A percentile compares a stretch with the other conserved stretches of the same genome.
These are phyloP conservation scores for Pardosa pseudoannulata DNA, from an alignment of 2,888 invertebrate species.

Conservation along the genomic window DNA sequence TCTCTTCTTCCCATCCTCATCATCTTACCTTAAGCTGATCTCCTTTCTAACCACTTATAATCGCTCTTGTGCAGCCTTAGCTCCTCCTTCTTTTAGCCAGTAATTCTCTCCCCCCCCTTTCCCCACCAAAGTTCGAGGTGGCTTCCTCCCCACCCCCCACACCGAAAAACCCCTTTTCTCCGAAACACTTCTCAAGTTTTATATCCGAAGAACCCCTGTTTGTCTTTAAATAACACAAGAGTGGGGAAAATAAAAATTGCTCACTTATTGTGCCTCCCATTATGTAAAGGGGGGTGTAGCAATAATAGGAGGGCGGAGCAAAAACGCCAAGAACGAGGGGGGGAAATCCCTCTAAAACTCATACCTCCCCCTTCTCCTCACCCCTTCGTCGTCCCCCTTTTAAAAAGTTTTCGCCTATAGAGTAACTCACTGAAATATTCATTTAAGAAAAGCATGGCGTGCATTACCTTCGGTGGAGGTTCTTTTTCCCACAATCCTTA, in stretches of 20 bases:
- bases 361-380: not conserved
- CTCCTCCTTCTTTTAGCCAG: conserved; percentile 65
- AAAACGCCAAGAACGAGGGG: conserved; percentile 32
- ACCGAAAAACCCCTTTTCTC: not conserved
- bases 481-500: conserved; percentile 65
- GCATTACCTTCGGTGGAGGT: conserved; percentile 4
- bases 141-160: not conserved
- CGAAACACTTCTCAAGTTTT: conserved; percentile 48
- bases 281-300: not conserved
- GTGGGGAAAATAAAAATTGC: not conserved
- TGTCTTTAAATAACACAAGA: conserved; percentile 17
- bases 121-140: not conserved
- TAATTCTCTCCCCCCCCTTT: conserved; percentile 19
- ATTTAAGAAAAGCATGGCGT: conserved; percentile 44
- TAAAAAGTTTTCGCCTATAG: conserved; percentile 60
- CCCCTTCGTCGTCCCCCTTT: not conserved
- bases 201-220: not conserved
- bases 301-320: conserved; percentile 57
- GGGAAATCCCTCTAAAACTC: conserved; percentile 12
- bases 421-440: conserved; percentile 42
- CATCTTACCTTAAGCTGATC: conserved; percentile 47
- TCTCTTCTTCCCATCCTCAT: conserved; percentile 27
- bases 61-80: conserved; percentile 49
- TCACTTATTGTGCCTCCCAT: not conserved
- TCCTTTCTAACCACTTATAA: conserved; percentile 53